Evolutionary conservation across 1,140 invertebrate genomes (phyloP), one percentile per base, ranked within the genome.

Genomic region (Hirudo medicinalis): DNA sequence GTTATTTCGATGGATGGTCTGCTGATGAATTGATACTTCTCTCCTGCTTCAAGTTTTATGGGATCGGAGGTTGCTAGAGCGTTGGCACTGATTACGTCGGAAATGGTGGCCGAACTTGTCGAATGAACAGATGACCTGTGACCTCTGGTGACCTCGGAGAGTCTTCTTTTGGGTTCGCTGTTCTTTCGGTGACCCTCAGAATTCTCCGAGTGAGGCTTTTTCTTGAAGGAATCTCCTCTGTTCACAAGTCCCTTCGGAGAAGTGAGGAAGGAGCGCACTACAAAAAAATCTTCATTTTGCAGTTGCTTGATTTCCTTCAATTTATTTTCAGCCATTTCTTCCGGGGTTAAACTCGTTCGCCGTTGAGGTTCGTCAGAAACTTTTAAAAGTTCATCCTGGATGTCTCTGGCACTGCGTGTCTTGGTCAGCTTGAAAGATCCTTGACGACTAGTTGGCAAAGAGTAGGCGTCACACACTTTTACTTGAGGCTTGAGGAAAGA

Each of bases 181-280:
- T 49, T 49, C 43, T 49, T 49, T 13, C 43, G 43, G 3, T 49
- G 43, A 5, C 43, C 43, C 43, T 49, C 43, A 49, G 43, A 49
- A 49, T 9, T 49, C 43, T 49, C 43, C 5, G 67, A 36, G 22
- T 25, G 17, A n/a, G 32, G n/a, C 22, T 70, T 49, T 49, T 76
- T 68, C 66, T 71, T 74, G 67, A 73, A 72, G 72, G 74, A 43
- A 74, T 78, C 70, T 54, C 49, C 63, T 54, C 72, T 43, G 54
- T 69, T 63, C 43, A 73, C 53, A 25, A 72, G 73, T 60, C 73
- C 73, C 32, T 69, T 40, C 15, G 74, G 70, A 32, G 75, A 75
- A 49, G 75, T 74, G 22, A 73, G 54, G 32, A 74, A 73, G 29
- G 71, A 70, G 19, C 76, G 72, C 8, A 73, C 68, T n/a, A 72